phyloP scores from a whole-genome alignment of 2,888 invertebrate genomes.

The Platerodrilus igneus region DNA sequence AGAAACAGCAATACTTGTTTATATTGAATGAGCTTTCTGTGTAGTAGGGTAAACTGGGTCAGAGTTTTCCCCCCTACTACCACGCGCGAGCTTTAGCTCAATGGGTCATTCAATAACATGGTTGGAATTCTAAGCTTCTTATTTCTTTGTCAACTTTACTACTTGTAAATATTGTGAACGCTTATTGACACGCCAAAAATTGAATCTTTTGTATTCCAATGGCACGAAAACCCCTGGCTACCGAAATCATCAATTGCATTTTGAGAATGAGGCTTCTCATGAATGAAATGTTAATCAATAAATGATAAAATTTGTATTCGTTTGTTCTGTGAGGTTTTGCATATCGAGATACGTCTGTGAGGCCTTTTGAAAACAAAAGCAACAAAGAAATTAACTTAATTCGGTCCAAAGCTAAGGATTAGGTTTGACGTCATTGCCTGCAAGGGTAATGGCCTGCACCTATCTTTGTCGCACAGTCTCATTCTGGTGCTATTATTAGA shows the following conservation, averaged over 20 bases:
- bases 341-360: not conserved
- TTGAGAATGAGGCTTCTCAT: not conserved
- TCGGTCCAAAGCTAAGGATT: slow-evolving; percentile 22
- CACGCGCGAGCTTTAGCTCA: slow-evolving; percentile 29
- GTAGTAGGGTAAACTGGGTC: slow-evolving; percentile 29
- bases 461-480: slow-evolving; percentile 37
- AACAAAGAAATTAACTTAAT: slow-evolving; percentile 17
- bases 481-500: slow-evolving; percentile 48
- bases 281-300: not conserved
- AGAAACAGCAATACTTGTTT: slow-evolving; percentile 29
- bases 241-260: too few species aligned
- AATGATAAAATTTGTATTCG: slow-evolving; percentile 1
- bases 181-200: too few species aligned
- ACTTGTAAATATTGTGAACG: too few species aligned
- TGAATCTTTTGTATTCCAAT: too few species aligned
- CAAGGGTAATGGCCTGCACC: slow-evolving; percentile 37
- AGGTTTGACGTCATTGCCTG: slow-evolving; percentile 23
- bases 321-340: too few species aligned
- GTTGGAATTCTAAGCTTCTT: slow-evolving; percentile 14
- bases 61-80: slow-evolving; percentile 27
- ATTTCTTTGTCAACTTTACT: slow-evolving; percentile 17
- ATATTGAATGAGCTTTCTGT: slow-evolving; percentile 26
- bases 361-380: slow-evolving; percentile 10
- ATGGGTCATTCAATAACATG: slow-evolving; percentile 34
- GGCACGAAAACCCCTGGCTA: too few species aligned